A percentile compares a stretch with the other conserved stretches of the same genome.
Conservation (phyloP, 2,113 vertebrate species). For the Eurypyga helias region DNA sequence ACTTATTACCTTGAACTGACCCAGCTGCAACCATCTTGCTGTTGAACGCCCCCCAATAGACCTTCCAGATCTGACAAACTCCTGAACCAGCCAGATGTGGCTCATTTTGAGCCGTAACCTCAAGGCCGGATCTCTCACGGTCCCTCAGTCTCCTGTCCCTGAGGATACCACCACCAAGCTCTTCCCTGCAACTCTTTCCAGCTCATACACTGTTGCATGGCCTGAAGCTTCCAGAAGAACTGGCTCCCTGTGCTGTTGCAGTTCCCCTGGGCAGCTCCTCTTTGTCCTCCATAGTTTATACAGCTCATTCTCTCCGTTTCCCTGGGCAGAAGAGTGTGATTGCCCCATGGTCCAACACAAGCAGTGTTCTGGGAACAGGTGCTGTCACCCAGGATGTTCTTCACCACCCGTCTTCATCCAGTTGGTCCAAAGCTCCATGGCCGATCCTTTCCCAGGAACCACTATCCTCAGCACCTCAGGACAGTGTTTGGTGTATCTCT, state of each 20-base stretch:
- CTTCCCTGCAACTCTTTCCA: neutral
- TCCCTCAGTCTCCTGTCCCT: neutral
- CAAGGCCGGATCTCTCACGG: neutral
- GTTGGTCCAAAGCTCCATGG: neutral
- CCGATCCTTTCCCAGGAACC: neutral
- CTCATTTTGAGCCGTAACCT: neutral
- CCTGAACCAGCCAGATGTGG: neutral
- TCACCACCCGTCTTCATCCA: accelerated
- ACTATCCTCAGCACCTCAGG: neutral
- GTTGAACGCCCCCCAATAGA: neutral
- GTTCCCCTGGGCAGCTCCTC: neutral
- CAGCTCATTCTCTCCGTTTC: neutral
- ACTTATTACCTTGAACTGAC: neutral
- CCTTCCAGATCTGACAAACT: neutral
- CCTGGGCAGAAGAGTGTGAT: neutral
- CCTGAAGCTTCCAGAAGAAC: neutral
- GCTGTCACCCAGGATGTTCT: neutral
- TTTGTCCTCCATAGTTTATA: neutral
- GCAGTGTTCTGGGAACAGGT: neutral
- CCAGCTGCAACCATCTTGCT: neutral
- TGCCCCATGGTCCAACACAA: neutral
- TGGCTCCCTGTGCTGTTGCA: neutral
- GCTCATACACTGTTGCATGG: neutral
- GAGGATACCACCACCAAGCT: neutral
- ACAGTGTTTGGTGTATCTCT: neutral